Evolutionary conservation across 2,888 invertebrate genomes (phyloP).

Genomic region (Neoitamus cyanurus): DNA sequence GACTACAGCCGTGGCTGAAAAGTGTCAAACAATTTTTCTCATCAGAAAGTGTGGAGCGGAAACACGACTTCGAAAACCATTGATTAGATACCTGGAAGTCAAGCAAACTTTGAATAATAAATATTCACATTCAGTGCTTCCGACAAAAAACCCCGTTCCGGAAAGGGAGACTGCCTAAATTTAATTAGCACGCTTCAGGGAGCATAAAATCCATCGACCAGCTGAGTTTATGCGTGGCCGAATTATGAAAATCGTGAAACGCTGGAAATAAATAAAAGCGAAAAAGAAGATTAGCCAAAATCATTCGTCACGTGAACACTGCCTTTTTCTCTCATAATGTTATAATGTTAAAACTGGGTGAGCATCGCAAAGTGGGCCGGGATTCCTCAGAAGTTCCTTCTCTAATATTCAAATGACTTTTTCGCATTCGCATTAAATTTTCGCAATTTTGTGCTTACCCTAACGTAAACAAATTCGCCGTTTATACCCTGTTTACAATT

Average conservation of each 20-base stretch:
- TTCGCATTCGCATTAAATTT: constrained; percentile 3
- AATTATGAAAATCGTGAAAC: not conserved
- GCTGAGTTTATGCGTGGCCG: not conserved
- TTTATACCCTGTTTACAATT: constrained; percentile 34
- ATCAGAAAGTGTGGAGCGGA: too few species aligned
- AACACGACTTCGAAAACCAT: too few species aligned
- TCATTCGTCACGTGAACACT: constrained; percentile 22
- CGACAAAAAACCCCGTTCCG: not conserved
- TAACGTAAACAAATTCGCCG: constrained; percentile 19
- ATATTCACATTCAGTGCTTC: not conserved
- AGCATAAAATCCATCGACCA: not conserved
- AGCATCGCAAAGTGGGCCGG: not conserved
- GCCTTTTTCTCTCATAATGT: not conserved
- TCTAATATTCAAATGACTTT: constrained; percentile 21
- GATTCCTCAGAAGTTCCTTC: not conserved
- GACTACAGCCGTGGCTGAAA: too few species aligned
- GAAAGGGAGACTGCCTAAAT: not conserved
- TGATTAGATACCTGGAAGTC: not conserved
- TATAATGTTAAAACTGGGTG: constrained; percentile 14
- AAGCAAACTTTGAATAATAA: not conserved
- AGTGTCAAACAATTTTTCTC: too few species aligned
- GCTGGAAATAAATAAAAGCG: not conserved
- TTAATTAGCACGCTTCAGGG: not conserved
- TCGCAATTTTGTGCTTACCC: constrained; percentile 34
- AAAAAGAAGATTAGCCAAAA: not conserved